These are phyloP conservation scores for Myiopsitta monachus DNA, from an alignment of 2,113 vertebrate genomes.

Conservation along the genomic window DNA sequence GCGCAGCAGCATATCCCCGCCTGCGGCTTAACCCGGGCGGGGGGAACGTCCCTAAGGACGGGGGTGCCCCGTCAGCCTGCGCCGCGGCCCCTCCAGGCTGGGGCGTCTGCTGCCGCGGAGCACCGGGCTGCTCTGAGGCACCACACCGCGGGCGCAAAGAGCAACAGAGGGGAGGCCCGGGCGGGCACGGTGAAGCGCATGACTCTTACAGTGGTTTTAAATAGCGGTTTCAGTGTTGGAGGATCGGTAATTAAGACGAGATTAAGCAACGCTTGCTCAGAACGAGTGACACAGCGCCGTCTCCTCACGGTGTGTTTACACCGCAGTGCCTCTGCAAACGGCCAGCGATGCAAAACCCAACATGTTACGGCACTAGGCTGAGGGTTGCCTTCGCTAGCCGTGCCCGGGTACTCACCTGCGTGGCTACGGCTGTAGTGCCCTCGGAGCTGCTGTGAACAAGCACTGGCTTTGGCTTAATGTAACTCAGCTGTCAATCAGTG, in stretches of 20 bases:
- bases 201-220: neutral
- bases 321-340: neutral
- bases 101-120: neutral
- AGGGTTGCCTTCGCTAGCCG: fast-evolving
- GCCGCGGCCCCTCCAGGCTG: neutral
- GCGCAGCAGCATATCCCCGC: fast-evolving
- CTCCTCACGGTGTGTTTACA: fast-evolving
- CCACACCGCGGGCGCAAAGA: fast-evolving
- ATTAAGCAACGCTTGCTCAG: neutral
- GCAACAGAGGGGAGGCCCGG: fast-evolving
- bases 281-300: fast-evolving
- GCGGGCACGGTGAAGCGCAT: fast-evolving
- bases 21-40: fast-evolving
- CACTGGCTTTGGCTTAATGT: fast-evolving
- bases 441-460: fast-evolving
- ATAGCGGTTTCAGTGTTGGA: fast-evolving
- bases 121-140: neutral
- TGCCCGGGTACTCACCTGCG: fast-evolving
- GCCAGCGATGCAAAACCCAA: neutral
- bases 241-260: too few species aligned
- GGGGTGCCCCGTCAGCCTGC: fast-evolving
- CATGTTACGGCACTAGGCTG: neutral
- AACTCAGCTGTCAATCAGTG: fast-evolving
- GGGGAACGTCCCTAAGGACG: fast-evolving
- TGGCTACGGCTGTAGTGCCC: fast-evolving